Evolutionary conservation across 2,113 vertebrate species (phyloP).

Genomic region (Desmodus rotundus): DNA sequence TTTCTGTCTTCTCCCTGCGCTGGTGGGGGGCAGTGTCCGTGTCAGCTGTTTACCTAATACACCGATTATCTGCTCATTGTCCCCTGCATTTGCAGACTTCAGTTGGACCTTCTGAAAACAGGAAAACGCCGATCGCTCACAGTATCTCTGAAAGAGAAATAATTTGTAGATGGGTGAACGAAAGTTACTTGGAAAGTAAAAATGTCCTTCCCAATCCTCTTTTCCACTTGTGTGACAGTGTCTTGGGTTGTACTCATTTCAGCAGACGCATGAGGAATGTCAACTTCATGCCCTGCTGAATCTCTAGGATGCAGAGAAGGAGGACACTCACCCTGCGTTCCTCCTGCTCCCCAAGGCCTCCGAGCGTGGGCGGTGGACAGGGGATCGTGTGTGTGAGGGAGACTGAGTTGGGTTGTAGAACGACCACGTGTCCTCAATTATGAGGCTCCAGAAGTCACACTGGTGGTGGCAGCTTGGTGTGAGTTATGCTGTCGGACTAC

Average conservation of each 20-base stretch:
- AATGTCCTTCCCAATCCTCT: background rate
- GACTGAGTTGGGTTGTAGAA: background rate
- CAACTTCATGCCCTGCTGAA: background rate
- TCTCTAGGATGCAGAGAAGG: background rate
- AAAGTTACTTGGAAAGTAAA: background rate
- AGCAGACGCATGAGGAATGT: background rate
- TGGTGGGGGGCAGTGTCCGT: slow-evolving; percentile 46
- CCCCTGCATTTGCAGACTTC: slow-evolving; percentile 47
- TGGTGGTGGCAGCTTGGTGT: background rate
- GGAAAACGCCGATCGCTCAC: slow-evolving; percentile 69
- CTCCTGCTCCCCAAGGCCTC: background rate
- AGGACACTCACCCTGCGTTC: background rate
- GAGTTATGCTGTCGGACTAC: background rate
- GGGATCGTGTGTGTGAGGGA: background rate
- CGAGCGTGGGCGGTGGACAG: background rate
- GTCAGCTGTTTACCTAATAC: slow-evolving; percentile 26
- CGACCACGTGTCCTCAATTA: background rate
- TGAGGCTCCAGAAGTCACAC: background rate
- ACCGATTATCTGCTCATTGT: background rate
- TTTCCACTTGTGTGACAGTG: background rate
- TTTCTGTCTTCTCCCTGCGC: background rate
- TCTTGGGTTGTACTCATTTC: background rate
- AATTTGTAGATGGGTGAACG: background rate
- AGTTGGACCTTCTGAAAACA: slow-evolving; percentile 79
- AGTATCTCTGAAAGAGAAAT: slow-evolving; percentile 71